Evolutionary conservation across 2,113 vertebrate species (phyloP).

Genomic region (Oenanthe melanoleuca): DNA sequence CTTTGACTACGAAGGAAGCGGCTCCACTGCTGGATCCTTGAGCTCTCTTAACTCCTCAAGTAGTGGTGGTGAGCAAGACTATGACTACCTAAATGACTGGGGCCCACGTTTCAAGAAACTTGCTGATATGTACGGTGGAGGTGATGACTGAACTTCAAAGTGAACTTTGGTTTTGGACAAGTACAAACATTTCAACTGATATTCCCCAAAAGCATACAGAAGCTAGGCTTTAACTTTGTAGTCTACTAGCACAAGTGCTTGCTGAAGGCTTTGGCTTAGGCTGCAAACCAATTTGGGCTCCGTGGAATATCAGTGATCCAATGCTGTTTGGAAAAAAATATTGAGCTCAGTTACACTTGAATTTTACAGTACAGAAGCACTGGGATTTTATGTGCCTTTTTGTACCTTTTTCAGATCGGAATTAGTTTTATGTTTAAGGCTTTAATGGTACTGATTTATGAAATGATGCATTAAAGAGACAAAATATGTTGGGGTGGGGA

Average conservation of each 20-base stretch:
- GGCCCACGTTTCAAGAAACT: constrained; percentile 98
- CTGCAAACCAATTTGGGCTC: constrained; percentile 85
- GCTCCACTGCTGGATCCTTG: constrained; percentile 94
- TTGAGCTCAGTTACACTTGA: constrained; percentile 99
- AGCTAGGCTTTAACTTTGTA: constrained; percentile 98
- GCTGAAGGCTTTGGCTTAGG: constrained; percentile 92
- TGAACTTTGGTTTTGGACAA: constrained; percentile 83
- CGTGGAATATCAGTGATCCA: constrained; percentile 89
- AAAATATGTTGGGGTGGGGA: constrained; percentile 83
- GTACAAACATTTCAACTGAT: constrained; percentile 89
- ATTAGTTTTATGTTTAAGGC: constrained; percentile 99
- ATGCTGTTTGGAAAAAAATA: constrained; percentile 89
- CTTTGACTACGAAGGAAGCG: constrained; percentile 97
- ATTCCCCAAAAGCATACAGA: constrained; percentile 88
- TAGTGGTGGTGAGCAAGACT: constrained; percentile 98
- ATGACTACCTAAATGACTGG: constrained; percentile 99
- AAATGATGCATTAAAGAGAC: constrained; percentile 87
- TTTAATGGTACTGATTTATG: constrained; percentile 99
- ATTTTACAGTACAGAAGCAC: constrained; percentile 99
- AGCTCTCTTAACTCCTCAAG: constrained; percentile 98
- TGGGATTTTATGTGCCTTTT: constrained; percentile 99
- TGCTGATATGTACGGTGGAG: constrained; percentile 97
- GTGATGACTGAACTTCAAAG: constrained; percentile 88
- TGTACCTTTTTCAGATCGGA: constrained; percentile 99
- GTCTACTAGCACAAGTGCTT: constrained; percentile 96